phyloP scores from a whole-genome alignment of 2,797 vertebrate genomes.

The Microtus californicus region DNA sequence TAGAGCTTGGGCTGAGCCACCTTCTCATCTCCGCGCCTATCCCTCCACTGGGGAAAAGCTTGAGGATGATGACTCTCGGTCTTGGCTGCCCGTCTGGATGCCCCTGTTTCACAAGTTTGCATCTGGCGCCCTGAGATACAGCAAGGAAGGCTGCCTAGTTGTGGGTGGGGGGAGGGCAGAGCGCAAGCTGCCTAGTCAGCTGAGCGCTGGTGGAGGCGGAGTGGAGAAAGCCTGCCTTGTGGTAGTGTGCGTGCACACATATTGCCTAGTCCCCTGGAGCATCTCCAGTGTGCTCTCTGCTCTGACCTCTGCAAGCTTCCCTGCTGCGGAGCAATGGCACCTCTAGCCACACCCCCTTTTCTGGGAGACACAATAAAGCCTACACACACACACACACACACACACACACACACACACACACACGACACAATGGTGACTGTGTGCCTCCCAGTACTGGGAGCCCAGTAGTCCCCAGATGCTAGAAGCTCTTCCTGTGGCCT shows the following conservation, averaged over 20 bases:
- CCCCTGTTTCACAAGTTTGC: constrained; percentile 15
- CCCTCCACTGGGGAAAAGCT: background rate
- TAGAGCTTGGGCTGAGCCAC: background rate
- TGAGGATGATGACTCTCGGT: too few relatives aligned
- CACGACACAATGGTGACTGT: too few relatives aligned
- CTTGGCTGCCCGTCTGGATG: background rate
- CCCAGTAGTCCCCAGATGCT: rapidly evolving
- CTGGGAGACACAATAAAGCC: background rate
- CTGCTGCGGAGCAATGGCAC: background rate
- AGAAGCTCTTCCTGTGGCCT: background rate
- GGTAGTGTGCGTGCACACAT: constrained; percentile 72
- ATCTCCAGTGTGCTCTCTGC: background rate
- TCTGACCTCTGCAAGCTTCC: background rate
- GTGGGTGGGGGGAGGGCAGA: constrained; percentile 9
- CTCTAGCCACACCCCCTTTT: background rate
- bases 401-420: background rate
- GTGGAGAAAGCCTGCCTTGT: constrained; percentile 50
- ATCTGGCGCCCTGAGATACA: background rate
- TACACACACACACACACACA: too few relatives aligned
- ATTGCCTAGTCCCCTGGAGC: constrained; percentile 26
- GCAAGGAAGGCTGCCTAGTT: background rate
- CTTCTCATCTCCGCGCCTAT: background rate
- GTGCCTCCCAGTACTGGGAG: rapidly evolving
- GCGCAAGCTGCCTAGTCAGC: background rate
- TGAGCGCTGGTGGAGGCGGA: constrained; percentile 10